These are phyloP conservation scores for Crypturellus undulatus DNA, from an alignment of 2,113 vertebrate species.

Conservation along the genomic window DNA sequence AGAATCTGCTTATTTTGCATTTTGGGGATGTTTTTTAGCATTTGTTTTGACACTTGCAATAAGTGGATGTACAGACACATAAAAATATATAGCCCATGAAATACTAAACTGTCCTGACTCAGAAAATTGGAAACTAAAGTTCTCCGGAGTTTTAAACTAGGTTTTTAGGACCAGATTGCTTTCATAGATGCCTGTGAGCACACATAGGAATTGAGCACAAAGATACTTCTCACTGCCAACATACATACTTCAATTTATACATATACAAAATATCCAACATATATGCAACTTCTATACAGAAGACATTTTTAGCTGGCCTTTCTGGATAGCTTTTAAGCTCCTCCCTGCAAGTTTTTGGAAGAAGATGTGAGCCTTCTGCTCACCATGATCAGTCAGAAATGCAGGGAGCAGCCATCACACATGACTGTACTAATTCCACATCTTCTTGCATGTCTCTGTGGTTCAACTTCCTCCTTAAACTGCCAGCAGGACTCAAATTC, in stretches of 20 bases:
- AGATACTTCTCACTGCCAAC: background rate
- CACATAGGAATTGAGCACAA: background rate
- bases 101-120: background rate
- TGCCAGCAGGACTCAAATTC: background rate
- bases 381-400: background rate
- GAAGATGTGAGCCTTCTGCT: background rate
- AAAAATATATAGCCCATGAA: background rate
- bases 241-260: background rate
- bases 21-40: slow-evolving; percentile 19
- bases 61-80: background rate
- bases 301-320: background rate
- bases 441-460: background rate
- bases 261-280: too few species aligned
- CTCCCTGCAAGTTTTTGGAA: background rate
- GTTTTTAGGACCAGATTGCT: background rate
- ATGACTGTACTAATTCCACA: background rate
- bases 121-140: background rate
- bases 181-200: background rate
- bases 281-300: background rate
- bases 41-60: background rate
- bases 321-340: background rate
- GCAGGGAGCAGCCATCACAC: background rate
- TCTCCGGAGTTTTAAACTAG: background rate
- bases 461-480: background rate
- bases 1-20: slow-evolving; percentile 25